Conservation (phyloP, 2,888 invertebrate genomes). For the Agrochola macilenta region DNA sequence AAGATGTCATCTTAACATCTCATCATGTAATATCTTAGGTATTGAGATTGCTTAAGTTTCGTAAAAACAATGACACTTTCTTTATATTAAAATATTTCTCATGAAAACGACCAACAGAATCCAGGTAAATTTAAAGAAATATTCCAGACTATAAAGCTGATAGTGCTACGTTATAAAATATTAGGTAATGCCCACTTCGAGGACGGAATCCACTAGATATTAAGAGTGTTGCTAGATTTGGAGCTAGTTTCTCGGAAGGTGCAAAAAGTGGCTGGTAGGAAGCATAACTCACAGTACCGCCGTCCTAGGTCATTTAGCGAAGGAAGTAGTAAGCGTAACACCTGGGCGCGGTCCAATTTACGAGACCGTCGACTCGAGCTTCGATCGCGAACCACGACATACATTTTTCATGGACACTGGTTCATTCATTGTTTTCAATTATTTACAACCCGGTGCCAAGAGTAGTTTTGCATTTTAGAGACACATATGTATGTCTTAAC, state of each 20-base stretch:
- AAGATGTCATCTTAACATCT: background rate
- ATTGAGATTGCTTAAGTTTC: no score
- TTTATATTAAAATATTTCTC: no score
- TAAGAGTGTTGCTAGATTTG: conserved; percentile 49
- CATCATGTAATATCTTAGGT: no score
- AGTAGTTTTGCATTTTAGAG: conserved; percentile 42
- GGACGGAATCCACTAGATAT: conserved; percentile 40
- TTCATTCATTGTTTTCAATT: conserved; percentile 61
- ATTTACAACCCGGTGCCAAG: conserved; percentile 53
- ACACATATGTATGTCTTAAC: conserved; percentile 13
- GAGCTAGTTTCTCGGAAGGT: conserved; percentile 44
- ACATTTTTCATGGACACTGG: conserved; percentile 57
- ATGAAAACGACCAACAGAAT: background rate
- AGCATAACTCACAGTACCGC: conserved; percentile 38
- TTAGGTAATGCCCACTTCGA: conserved; percentile 36
- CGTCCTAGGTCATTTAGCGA: conserved; percentile 67
- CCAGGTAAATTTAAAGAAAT: conserved; percentile 24
- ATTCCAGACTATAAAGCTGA: conserved; percentile 18
- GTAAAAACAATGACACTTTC: no score
- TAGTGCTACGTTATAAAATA: conserved; percentile 44
- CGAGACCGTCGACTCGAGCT: conserved; percentile 70
- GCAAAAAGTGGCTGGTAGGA: conserved; percentile 42
- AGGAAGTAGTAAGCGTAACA: conserved; percentile 67
- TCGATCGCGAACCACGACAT: conserved; percentile 65
- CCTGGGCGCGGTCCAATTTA: conserved; percentile 79